A percentile compares a stretch with the other conserved stretches of the same genome.
Evolutionary conservation across 2,888 invertebrate species (phyloP).

Genomic region (Himalopsyche anomala): DNA sequence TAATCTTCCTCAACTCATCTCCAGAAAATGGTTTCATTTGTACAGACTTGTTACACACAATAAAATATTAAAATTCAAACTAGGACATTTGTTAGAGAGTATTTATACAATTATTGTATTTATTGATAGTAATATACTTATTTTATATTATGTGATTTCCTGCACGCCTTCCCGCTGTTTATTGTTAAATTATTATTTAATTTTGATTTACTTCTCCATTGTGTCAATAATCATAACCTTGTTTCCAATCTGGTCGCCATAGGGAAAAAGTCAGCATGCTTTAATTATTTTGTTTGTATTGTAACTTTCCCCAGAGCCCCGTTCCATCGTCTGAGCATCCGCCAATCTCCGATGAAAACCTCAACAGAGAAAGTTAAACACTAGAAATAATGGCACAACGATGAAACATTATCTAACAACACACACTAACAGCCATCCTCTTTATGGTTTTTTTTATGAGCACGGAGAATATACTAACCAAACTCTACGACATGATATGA

Average conservation of each 20-base stretch:
- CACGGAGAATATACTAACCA: conserved; percentile 45
- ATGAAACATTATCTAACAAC: conserved; percentile 56
- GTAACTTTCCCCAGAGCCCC: conserved; percentile 80
- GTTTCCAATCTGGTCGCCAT: not conserved
- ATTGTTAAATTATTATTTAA: not conserved
- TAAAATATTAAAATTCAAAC: too few species aligned
- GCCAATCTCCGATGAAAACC: conserved; percentile 84
- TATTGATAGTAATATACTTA: not conserved
- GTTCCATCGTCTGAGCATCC: conserved; percentile 78
- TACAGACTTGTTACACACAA: too few species aligned
- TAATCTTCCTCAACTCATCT: too few species aligned
- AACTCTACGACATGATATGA: conserved; percentile 28
- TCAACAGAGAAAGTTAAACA: conserved; percentile 81
- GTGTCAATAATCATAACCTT: not conserved
- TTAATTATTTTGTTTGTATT: conserved; percentile 52
- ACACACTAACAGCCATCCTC: conserved; percentile 59
- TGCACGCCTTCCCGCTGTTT: not conserved
- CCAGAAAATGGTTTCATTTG: too few species aligned
- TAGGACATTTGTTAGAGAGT: too few species aligned
- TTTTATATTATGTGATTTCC: not conserved
- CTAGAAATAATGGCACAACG: conserved; percentile 38
- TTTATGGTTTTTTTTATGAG: conserved; percentile 38
- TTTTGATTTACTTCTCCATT: not conserved
- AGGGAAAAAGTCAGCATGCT: conserved; percentile 47
- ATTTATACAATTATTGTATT: too few species aligned